A percentile compares a stretch with the other conserved stretches of the same genome.
These are phyloP conservation scores for Lophius piscatorius DNA, from an alignment of 2,113 vertebrate genomes.

Conservation along the genomic window DNA sequence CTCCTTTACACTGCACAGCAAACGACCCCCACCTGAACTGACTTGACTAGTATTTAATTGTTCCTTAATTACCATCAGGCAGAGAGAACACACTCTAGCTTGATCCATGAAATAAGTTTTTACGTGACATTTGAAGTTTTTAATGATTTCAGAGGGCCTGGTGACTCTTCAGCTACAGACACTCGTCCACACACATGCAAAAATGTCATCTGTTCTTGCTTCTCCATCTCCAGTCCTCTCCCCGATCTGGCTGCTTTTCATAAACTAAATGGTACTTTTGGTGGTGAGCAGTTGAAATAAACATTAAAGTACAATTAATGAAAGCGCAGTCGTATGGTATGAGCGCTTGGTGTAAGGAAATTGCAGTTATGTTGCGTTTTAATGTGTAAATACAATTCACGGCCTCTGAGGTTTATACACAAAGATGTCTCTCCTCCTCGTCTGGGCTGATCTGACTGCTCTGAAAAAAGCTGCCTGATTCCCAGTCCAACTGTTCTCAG, in stretches of 20 bases:
- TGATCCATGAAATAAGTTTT: too few species aligned
- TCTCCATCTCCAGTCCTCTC: constrained; percentile 5
- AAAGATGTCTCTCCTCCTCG: constrained; percentile 17
- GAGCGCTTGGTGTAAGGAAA: not conserved
- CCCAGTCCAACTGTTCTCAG: constrained; percentile 54
- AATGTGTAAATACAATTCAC: constrained; percentile 13
- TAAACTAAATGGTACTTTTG: constrained; percentile 25
- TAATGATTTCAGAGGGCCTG: constrained; percentile 52
- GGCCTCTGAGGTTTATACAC: constrained; percentile 20
- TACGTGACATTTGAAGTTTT: constrained; percentile 42
- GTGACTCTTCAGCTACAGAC: constrained; percentile 36
- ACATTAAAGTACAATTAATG: constrained; percentile 12
- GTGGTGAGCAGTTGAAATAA: not conserved
- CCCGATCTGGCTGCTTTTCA: constrained; percentile 17
- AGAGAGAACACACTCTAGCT: too few species aligned
- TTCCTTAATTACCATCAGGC: too few species aligned
- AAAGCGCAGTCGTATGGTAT: not conserved
- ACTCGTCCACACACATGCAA: constrained; percentile 1
- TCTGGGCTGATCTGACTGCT: constrained; percentile 35
- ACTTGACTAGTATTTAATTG: too few species aligned
- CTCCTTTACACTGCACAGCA: too few species aligned
- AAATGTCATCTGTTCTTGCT: constrained; percentile 67
- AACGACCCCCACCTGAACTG: too few species aligned
- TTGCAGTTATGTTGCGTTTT: constrained; percentile 10
- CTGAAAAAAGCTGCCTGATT: constrained; percentile 46